Conservation (phyloP, 2,888 invertebrate species). For the Agrochola litura region DNA sequence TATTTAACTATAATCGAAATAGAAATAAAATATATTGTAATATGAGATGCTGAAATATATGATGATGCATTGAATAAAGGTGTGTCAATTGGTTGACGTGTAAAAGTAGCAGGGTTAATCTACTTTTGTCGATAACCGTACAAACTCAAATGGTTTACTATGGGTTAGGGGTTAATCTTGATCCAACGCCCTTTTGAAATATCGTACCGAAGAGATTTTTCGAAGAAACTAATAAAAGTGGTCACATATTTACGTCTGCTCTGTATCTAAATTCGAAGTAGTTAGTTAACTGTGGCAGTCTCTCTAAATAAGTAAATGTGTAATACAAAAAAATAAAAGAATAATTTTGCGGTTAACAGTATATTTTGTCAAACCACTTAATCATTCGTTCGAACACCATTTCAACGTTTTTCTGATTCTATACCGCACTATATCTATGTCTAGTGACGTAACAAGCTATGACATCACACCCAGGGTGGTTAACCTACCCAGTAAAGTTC, state of each 20-base stretch:
- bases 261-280: not conserved
- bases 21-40: no score
- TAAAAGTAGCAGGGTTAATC: no score
- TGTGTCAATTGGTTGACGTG: no score
- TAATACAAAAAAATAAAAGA: not conserved
- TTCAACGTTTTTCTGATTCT: slow-evolving; percentile 1
- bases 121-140: no score
- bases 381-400: not conserved
- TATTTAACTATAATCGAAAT: no score
- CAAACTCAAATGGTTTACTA: no score
- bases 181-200: no score
- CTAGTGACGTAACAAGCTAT: slow-evolving; percentile 5
- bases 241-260: not conserved
- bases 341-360: slow-evolving; percentile 5
- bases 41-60: no score
- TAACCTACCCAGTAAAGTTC: slow-evolving; percentile 42
- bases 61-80: no score
- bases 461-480: slow-evolving; percentile 34
- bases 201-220: no score
- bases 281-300: not conserved
- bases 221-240: not conserved
- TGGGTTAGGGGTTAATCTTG: no score
- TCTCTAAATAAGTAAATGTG: not conserved
- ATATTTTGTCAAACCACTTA: not conserved
- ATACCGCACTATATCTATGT: not conserved